Evolutionary conservation across 2,888 invertebrate genomes (phyloP).

Genomic region (Phragmatobia fuliginosa): DNA sequence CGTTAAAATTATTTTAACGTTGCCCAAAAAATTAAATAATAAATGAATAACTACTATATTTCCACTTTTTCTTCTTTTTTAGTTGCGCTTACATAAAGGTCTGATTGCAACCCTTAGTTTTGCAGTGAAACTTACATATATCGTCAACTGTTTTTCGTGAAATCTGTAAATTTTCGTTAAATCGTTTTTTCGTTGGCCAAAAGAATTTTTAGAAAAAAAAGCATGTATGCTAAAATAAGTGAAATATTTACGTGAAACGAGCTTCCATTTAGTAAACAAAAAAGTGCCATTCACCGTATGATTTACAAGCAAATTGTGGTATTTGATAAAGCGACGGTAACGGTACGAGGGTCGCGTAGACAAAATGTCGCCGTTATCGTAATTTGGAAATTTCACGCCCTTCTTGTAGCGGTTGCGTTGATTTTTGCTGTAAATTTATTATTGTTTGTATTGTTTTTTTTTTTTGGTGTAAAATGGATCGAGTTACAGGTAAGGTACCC

Average conservation of each 20-base stretch:
- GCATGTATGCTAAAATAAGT: slow-evolving; percentile 9
- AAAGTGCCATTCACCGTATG: slow-evolving; percentile 18
- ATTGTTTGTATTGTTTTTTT: not conserved
- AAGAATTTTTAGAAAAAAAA: not conserved
- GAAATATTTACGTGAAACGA: slow-evolving; percentile 12
- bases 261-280: slow-evolving; percentile 21
- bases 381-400: slow-evolving; percentile 35
- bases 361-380: slow-evolving; percentile 38
- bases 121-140: not conserved
- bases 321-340: slow-evolving; percentile 45
- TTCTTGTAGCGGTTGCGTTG: slow-evolving; percentile 15
- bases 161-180: not conserved
- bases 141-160: not conserved
- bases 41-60: too few species aligned
- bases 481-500: not conserved
- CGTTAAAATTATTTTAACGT: too few species aligned
- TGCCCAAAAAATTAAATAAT: too few species aligned
- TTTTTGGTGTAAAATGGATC: not conserved
- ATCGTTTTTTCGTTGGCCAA: not conserved
- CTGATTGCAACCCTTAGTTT: not conserved
- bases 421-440: not conserved
- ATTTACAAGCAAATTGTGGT: slow-evolving; percentile 39
- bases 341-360: slow-evolving; percentile 19
- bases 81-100: not conserved
- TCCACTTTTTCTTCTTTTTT: too few species aligned